Evolutionary conservation across 2,797 vertebrate species (phyloP).

Genomic region (Sylvia borin): DNA sequence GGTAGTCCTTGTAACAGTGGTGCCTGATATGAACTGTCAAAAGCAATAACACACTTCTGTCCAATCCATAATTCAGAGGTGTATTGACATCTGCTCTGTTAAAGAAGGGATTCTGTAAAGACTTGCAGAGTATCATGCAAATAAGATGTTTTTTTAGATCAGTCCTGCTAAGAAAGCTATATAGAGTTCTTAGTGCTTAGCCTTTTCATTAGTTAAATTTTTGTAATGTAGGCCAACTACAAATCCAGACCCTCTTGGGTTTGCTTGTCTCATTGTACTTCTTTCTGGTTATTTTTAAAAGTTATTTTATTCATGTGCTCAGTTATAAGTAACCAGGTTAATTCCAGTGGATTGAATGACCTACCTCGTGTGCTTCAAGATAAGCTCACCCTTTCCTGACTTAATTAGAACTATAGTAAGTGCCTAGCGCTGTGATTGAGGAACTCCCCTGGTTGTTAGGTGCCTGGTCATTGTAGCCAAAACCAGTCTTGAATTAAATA

Average conservation of each 20-base stretch:
- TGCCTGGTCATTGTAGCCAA: neutral
- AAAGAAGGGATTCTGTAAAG: neutral
- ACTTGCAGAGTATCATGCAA: neutral
- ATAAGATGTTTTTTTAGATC: neutral
- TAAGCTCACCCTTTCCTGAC: neutral
- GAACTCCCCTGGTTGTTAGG: neutral
- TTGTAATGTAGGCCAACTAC: neutral
- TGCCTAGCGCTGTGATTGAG: neutral
- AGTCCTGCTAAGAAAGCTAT: neutral
- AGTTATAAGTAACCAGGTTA: constrained; percentile 21
- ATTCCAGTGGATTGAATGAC: neutral
- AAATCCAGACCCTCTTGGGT: neutral
- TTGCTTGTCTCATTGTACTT: neutral
- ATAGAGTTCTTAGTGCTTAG: neutral
- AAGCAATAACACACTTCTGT: neutral
- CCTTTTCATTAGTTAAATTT: neutral
- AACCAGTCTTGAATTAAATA: neutral
- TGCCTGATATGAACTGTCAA: neutral
- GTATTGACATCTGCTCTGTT: neutral
- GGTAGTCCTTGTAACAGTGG: neutral
- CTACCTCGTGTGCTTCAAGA: neutral
- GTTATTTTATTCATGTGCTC: neutral
- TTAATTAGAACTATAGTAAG: constrained; percentile 7
- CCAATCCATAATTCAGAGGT: neutral
- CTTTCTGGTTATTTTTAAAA: neutral